Evolutionary conservation across 1,140 invertebrate species (phyloP).

Genomic region (Euschistus heros): DNA sequence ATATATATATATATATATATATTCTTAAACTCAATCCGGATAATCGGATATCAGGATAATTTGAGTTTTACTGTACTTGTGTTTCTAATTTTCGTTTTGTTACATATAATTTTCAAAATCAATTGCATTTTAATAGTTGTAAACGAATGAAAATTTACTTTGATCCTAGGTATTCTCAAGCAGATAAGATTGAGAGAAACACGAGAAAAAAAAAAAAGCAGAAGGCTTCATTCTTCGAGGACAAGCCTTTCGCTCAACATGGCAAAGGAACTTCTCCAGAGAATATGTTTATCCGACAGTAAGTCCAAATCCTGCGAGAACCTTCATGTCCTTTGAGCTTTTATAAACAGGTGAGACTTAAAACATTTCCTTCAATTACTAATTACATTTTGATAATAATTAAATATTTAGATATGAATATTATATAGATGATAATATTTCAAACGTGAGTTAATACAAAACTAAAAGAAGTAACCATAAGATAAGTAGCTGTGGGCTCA

Average conservation of each 20-base stretch:
- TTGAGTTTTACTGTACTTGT: no score
- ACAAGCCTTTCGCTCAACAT: slow-evolving; percentile 62
- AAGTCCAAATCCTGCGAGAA: slow-evolving; percentile 88
- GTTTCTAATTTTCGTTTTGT: no score
- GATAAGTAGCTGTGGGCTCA: not conserved
- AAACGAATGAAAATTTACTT: no score
- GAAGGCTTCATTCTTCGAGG: slow-evolving; percentile 6
- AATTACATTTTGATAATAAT: not conserved
- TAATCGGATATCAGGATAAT: no score
- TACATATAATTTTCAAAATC: no score
- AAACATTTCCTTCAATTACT: not conserved
- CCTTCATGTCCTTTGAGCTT: slow-evolving; percentile 61
- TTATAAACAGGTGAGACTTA: slow-evolving; percentile 11
- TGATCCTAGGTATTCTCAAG: slow-evolving; percentile 56
- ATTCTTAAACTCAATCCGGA: no score
- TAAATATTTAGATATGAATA: not conserved
- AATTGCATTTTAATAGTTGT: not conserved
- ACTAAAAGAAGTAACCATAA: not conserved
- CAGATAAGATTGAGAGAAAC: slow-evolving; percentile 65
- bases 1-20: no score
- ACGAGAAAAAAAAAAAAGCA: slow-evolving; percentile 48
- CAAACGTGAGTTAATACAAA: not conserved
- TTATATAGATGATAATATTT: not conserved
- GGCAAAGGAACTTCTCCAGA: slow-evolving; percentile 67
- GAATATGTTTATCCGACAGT: slow-evolving; percentile 74